Evolutionary conservation across 2,113 vertebrate genomes (phyloP).

Genomic region (Erpornis zantholeuca): DNA sequence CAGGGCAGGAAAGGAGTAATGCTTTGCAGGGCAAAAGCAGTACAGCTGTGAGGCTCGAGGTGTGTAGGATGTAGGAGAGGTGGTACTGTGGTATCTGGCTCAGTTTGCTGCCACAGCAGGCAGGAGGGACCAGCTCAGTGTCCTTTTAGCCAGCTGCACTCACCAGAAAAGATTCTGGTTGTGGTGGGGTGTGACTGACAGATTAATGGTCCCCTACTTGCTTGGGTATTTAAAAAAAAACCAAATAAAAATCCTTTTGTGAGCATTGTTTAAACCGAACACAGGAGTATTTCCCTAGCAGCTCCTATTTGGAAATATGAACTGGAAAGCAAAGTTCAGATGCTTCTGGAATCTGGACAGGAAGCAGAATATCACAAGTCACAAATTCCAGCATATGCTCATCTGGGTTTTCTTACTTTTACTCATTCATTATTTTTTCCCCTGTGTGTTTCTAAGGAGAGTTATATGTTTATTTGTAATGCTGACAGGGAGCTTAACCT

Average conservation of each 20-base stretch:
- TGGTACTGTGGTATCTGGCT: not conserved
- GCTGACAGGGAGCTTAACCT: not conserved
- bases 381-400: not conserved
- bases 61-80: not conserved
- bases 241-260: not conserved
- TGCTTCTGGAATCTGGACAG: not conserved
- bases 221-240: not conserved
- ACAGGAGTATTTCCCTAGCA: not conserved
- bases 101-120: not conserved
- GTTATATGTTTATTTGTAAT: not conserved
- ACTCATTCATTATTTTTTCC: not conserved
- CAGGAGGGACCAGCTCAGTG: not conserved
- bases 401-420: not conserved
- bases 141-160: not conserved
- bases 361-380: not conserved
- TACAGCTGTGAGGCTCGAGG: accelerated
- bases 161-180: not conserved
- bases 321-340: not conserved
- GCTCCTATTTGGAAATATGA: not conserved
- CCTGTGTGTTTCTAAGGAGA: not conserved
- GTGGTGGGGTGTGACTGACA: not conserved
- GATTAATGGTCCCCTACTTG: not conserved
- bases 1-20: not conserved
- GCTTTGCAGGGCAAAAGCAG: not conserved
- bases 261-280: not conserved